A percentile compares a stretch with the other conserved stretches of the same genome.
Evolutionary conservation across 1,140 invertebrate genomes (phyloP).

Genomic region (Conus betulinus): DNA sequence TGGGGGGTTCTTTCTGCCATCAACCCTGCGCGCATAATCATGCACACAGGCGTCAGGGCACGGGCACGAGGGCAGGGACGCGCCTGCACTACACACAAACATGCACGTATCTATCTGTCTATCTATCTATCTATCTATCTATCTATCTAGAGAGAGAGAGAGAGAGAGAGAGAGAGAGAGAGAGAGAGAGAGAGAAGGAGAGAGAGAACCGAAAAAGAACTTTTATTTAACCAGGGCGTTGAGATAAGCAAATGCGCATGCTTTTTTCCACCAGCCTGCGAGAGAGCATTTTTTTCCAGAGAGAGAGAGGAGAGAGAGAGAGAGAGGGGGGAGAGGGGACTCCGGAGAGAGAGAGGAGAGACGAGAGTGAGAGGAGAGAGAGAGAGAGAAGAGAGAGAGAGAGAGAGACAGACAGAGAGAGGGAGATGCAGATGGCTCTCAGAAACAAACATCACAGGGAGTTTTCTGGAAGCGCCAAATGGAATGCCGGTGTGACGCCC

Average conservation of each 20-base stretch:
- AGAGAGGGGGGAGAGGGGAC: neutral
- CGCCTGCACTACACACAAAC: too few species aligned
- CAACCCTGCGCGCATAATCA: too few species aligned
- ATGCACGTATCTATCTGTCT: neutral
- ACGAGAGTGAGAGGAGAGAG: neutral
- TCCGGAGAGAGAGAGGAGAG: neutral
- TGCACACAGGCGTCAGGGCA: too few species aligned
- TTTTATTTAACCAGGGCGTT: neutral
- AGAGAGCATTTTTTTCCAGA: too few species aligned
- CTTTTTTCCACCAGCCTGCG: neutral
- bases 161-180: neutral
- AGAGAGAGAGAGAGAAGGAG: neutral
- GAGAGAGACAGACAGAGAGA: too few species aligned
- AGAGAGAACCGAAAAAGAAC: neutral
- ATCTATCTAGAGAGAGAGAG: neutral
- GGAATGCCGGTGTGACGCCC: too few species aligned
- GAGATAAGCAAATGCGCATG: too few species aligned
- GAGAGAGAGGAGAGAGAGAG: conserved; percentile 1
- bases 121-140: neutral
- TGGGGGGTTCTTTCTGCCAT: too few species aligned
- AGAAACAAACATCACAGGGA: too few species aligned
- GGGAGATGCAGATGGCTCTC: too few species aligned
- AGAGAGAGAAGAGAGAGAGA: neutral
- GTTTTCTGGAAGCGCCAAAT: too few species aligned
- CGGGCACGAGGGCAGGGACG: too few species aligned